phyloP scores from a whole-genome alignment of 2,113 vertebrate genomes.

The Centropristis striata region DNA sequence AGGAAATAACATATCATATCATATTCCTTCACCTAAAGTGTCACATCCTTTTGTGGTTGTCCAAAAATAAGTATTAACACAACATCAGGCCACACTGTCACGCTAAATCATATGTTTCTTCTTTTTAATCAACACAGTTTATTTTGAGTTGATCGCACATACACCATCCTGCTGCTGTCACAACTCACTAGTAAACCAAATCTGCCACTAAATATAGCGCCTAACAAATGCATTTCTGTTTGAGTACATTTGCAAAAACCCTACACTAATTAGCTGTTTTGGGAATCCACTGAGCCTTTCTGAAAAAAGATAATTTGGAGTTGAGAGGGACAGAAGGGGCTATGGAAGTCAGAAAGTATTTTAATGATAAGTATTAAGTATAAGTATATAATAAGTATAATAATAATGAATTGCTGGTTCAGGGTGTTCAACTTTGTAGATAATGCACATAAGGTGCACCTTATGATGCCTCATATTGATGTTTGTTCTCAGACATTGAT shows the following conservation, averaged over 20 bases:
- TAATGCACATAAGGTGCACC: too few species aligned
- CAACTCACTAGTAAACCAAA: background rate
- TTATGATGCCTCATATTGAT: too few species aligned
- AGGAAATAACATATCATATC: background rate
- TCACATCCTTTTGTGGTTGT: background rate
- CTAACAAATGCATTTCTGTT: background rate
- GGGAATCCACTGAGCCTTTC: background rate
- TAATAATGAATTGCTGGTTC: background rate
- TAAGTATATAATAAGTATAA: background rate
- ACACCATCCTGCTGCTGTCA: background rate
- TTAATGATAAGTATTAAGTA: too few species aligned
- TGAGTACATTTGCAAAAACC: background rate
- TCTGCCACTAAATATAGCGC: background rate
- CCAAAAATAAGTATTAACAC: background rate
- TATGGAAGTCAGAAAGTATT: background rate
- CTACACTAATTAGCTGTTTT: background rate
- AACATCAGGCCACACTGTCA: background rate
- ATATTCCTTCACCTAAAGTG: background rate
- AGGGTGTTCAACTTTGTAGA: too few species aligned
- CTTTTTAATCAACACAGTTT: background rate
- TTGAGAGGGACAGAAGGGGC: background rate
- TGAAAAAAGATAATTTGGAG: background rate
- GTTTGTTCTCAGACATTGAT: too few species aligned
- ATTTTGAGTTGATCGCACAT: background rate
- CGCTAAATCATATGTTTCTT: too few species aligned